Base-by-base conservation (phyloP, 1,140 invertebrate species). In the Cryptotermes secundus region DNA sequence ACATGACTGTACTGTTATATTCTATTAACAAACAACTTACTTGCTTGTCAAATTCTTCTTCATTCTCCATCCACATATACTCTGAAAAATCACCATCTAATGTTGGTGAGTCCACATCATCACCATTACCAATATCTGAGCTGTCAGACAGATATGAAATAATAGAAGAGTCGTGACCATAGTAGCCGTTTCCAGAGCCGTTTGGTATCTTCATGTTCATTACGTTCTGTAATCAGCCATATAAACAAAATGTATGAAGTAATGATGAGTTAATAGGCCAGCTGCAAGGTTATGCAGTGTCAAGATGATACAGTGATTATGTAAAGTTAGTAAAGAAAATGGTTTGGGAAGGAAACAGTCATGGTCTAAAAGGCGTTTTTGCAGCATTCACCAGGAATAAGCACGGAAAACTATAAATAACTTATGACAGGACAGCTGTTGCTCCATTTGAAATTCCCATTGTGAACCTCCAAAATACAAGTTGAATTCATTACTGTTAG, bases 41-140 rank as follows among this genome's bases (percentile, higher is more conserved):
- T 92, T 96, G 94, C 88, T 95, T 95, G 88, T 97, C 96, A 88
- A 96, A 97, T 87, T 96, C 96, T 87, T 97, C 96, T 88, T 96
- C 95, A 88, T 97, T 95, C 88, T 97, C 96, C 96, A 97, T 97
- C 96, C 96, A 97, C 91, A 97, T 92, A 87, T 96, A 97, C 87
- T 97, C 96, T 0, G 95, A 95, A 89, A 97, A 97, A 89, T 97
- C 95, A 82, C 92, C 93, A 86, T 94, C 92, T 65, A 90, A 89
- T 34, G 90, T 89, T n/a, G 91, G 90, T 81, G 91, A 90, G 82
- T 91, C 90, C 83, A 92, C 91, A 24, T 91, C 89, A 79, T 93
- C 92, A 34, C 87, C 87, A 59, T 89, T 90, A n/a, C 89, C 89
- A 81, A 89, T 90, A 34, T 89, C 89, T 34, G 86, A 89, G 83